A percentile compares a stretch with the other conserved stretches of the same genome.
Evolutionary conservation across 2,888 invertebrate genomes (phyloP).

Genomic region (Drosophila prolongata): DNA sequence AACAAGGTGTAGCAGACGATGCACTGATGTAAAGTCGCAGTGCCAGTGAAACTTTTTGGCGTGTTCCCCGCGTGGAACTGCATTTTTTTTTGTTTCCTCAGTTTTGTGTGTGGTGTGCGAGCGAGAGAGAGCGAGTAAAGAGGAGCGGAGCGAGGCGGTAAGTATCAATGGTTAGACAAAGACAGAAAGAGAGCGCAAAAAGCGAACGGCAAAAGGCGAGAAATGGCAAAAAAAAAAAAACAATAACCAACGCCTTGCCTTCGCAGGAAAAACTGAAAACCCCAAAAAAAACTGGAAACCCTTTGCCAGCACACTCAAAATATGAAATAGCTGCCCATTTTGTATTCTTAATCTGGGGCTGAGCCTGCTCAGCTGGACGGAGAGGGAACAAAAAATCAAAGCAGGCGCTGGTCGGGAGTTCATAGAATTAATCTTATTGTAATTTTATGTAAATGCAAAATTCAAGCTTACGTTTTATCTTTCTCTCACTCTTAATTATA

Average conservation of each 20-base stretch:
- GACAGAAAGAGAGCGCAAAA: conserved; percentile 50
- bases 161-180: conserved; percentile 35
- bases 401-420: conserved; percentile 60
- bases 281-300: neutral
- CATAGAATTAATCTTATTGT: conserved; percentile 58
- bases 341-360: conserved; percentile 3
- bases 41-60: conserved; percentile 50
- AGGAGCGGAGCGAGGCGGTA: conserved; percentile 32
- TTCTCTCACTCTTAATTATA: conserved; percentile 62
- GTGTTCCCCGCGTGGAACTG: conserved; percentile 72
- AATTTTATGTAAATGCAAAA: conserved; percentile 58
- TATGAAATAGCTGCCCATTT: neutral
- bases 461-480: conserved; percentile 60
- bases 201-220: conserved; percentile 20
- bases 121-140: conserved; percentile 42
- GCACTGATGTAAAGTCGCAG: conserved; percentile 68
- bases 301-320: conserved; percentile 6
- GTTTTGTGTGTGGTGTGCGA: conserved; percentile 65
- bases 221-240: conserved; percentile 33
- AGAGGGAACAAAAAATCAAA: conserved; percentile 32
- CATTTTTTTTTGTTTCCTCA: conserved; percentile 67
- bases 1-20: conserved; percentile 47
- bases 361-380: conserved; percentile 22
- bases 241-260: conserved; percentile 67
- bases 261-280: conserved; percentile 17